phyloP scores from a whole-genome alignment of 2,888 invertebrate genomes.

The Operophtera brumata region DNA sequence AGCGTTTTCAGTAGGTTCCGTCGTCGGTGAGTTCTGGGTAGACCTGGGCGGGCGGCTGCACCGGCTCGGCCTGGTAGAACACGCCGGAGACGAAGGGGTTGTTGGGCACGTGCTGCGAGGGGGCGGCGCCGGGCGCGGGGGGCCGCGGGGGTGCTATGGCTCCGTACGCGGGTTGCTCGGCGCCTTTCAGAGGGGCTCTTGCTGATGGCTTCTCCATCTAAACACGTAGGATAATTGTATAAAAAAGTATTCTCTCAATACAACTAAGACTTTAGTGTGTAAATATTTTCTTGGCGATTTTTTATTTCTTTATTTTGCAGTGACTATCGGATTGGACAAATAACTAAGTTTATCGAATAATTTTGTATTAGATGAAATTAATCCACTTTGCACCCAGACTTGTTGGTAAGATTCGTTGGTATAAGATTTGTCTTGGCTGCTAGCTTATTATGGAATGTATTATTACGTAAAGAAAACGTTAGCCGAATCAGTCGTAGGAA shows the following conservation, averaged over 20 bases:
- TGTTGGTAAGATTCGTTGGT: too few relatives aligned
- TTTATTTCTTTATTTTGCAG: background rate
- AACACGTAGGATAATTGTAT: background rate
- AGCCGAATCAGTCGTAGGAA: too few relatives aligned
- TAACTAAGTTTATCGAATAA: too few relatives aligned
- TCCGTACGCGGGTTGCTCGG: constrained; percentile 65
- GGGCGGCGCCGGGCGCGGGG: constrained; percentile 75
- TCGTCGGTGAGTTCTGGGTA: constrained; percentile 67
- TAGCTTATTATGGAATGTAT: too few relatives aligned
- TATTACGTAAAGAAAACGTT: too few relatives aligned
- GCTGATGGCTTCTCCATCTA: constrained; percentile 69
- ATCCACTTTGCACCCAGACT: too few relatives aligned
- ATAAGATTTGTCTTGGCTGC: too few relatives aligned
- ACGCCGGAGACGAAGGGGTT: constrained; percentile 82
- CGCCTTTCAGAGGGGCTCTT: constrained; percentile 61
- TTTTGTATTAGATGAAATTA: too few relatives aligned
- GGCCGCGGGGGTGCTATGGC: constrained; percentile 62
- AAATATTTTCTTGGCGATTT: background rate
- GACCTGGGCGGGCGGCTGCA: constrained; percentile 84
- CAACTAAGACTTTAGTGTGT: constrained; percentile 43
- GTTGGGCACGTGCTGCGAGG: constrained; percentile 79
- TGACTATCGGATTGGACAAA: too few relatives aligned
- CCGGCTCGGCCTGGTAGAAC: constrained; percentile 81
- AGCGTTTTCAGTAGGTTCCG: constrained; percentile 55
- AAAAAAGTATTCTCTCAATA: background rate